Percentiles rank a stretch among this genome's conserved stretches.
Conservation (phyloP, 2,888 invertebrate species). For the Elmis aenea region DNA sequence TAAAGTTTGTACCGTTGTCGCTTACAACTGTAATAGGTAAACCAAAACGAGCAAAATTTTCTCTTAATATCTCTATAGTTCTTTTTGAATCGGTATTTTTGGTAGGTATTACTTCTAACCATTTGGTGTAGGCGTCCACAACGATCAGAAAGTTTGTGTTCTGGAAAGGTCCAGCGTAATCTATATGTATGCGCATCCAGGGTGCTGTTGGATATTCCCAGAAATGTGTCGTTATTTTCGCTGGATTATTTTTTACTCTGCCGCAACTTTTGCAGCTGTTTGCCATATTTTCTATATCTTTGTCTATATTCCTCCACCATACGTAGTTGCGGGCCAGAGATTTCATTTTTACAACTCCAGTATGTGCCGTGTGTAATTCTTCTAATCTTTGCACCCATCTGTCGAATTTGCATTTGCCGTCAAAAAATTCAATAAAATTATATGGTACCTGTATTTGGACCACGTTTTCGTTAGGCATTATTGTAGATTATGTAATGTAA, state of each 20-base stretch:
- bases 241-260: constrained; percentile 15
- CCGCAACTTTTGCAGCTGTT: constrained; percentile 18
- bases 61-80: constrained; percentile 8
- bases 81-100: constrained; percentile 12
- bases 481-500: too few relatives aligned
- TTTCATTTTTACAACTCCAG: constrained; percentile 30
- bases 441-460: too few relatives aligned
- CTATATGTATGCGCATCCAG: constrained; percentile 29
- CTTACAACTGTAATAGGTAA: constrained; percentile 19
- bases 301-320: constrained; percentile 27
- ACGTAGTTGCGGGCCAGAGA: constrained; percentile 21
- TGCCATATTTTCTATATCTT: constrained; percentile 24
- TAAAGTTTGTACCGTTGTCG: constrained; percentile 25
- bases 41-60: constrained; percentile 21
- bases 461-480: too few relatives aligned
- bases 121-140: constrained; percentile 17
- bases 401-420: too few relatives aligned
- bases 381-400: constrained; percentile 14
- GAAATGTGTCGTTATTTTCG: constrained; percentile 15
- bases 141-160: constrained; percentile 11
- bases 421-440: too few relatives aligned
- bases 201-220: constrained; percentile 21
- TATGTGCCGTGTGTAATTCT: constrained; percentile 22
- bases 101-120: constrained; percentile 21
- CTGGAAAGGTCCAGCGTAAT: constrained; percentile 27